phyloP scores from a whole-genome alignment of 2,113 vertebrate genomes.

The Aleadryas rufinucha region DNA sequence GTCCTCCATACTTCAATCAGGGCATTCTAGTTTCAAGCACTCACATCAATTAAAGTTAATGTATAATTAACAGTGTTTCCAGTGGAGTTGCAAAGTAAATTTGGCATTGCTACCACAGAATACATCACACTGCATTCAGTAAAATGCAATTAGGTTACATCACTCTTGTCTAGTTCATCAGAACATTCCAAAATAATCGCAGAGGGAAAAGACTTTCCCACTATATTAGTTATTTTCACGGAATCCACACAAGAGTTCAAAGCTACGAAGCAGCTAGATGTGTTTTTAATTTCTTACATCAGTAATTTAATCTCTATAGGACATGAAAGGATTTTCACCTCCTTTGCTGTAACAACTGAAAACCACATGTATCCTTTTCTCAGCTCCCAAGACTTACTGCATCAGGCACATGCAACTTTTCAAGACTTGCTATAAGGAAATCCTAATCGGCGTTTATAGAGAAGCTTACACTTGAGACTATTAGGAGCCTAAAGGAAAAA shows the following conservation, averaged over 20 bases:
- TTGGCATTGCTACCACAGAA: neutral
- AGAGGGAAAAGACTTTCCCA: neutral
- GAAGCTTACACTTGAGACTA: neutral
- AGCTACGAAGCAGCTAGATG: neutral
- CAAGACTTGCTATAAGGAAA: neutral
- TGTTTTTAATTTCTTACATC: neutral
- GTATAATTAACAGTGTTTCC: neutral
- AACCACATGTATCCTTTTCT: neutral
- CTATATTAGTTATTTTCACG: neutral
- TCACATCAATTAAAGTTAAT: neutral
- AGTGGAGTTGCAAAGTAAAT: neutral
- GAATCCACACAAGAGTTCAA: neutral
- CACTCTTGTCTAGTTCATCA: neutral
- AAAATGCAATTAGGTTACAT: neutral
- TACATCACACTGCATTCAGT: neutral
- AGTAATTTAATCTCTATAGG: neutral
- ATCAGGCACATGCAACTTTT: neutral
- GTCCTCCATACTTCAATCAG: neutral
- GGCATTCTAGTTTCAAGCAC: neutral
- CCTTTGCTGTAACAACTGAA: neutral
- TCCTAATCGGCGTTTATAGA: neutral
- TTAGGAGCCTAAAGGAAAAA: neutral
- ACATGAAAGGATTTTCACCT: neutral
- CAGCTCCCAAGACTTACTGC: neutral
- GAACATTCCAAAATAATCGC: neutral